These are phyloP conservation scores for Rhagium mordax DNA, from an alignment of 2,888 invertebrate species.

Conservation along the genomic window DNA sequence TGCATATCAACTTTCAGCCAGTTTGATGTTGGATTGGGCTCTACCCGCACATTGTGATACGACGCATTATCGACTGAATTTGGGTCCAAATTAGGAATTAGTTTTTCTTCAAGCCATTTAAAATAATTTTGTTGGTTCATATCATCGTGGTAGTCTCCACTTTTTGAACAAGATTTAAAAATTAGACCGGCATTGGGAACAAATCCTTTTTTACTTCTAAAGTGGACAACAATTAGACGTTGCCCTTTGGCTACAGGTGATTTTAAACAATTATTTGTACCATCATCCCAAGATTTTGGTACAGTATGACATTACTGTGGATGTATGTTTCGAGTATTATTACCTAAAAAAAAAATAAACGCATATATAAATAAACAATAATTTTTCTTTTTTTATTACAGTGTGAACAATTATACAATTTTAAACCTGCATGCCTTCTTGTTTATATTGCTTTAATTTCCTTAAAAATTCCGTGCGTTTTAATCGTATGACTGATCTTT, in stretches of 20 bases:
- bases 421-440: too few relatives aligned
- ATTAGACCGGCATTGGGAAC: constrained; percentile 32
- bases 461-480: too few relatives aligned
- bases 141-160: background rate
- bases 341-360: background rate
- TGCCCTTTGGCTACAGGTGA: constrained; percentile 27
- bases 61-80: background rate
- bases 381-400: background rate
- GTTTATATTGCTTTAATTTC: too few relatives aligned
- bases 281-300: constrained; percentile 10
- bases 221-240: constrained; percentile 30
- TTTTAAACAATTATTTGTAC: constrained; percentile 16
- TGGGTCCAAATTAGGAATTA: background rate
- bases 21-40: background rate
- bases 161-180: constrained; percentile 34
- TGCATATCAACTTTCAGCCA: background rate
- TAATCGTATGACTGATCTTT: too few relatives aligned
- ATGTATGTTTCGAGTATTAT: background rate
- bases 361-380: background rate
- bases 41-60: background rate
- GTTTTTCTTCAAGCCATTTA: constrained; percentile 1
- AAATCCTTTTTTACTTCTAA: constrained; percentile 26
- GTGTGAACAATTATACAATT: too few relatives aligned
- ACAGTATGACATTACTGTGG: background rate
- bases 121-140: background rate